Evolutionary conservation across 2,113 vertebrate genomes (phyloP).

Genomic region (Turnix velox): DNA sequence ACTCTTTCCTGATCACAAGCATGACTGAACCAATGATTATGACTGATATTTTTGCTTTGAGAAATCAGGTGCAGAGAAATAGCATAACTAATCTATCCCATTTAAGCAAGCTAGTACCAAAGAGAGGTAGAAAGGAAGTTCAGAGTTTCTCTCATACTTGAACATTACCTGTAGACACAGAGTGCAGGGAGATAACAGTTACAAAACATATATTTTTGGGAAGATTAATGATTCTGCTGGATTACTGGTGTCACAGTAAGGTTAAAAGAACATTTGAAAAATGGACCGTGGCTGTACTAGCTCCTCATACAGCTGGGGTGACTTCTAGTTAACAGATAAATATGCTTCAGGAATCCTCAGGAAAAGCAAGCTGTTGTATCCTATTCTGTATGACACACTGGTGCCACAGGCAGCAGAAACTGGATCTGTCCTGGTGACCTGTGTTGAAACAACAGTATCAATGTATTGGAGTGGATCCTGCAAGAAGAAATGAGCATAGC

Average conservation of each 20-base stretch:
- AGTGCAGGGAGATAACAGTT: background rate
- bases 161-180: background rate
- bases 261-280: background rate
- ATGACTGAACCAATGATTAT: background rate
- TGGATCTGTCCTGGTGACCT: background rate
- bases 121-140: background rate
- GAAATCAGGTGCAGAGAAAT: background rate
- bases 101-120: background rate
- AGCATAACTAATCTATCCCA: background rate
- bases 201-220: background rate
- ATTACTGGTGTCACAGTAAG: background rate
- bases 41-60: background rate
- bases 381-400: background rate
- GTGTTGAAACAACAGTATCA: background rate
- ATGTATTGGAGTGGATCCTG: background rate
- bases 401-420: background rate
- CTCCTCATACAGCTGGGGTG: background rate
- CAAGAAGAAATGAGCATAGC: background rate
- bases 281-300: fast-evolving
- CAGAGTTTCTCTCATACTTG: background rate
- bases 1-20: background rate
- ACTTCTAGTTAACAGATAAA: background rate
- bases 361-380: background rate
- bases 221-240: background rate
- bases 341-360: background rate